These are phyloP conservation scores for Chaenogobius annularis DNA, from an alignment of 2,113 vertebrate species.

Conservation along the genomic window DNA sequence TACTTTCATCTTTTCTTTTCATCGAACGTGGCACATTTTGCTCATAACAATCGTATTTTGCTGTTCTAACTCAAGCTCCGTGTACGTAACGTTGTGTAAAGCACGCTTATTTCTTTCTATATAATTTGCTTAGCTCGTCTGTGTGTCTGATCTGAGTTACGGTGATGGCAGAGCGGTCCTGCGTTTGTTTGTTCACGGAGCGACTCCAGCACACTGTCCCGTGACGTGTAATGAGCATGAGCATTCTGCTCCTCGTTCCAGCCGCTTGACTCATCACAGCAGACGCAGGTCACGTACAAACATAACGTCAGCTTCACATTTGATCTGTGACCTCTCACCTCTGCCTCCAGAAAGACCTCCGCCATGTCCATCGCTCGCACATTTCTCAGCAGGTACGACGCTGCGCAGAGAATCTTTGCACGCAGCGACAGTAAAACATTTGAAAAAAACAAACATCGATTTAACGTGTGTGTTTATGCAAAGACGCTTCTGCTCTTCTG, in stretches of 20 bases:
- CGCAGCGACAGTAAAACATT: conserved; percentile 12
- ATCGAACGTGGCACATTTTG: no score
- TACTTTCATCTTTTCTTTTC: no score
- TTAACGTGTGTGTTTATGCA: conserved; percentile 69
- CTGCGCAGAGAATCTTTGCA: conserved; percentile 1
- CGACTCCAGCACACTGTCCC: neutral
- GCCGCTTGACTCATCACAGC: conserved; percentile 29
- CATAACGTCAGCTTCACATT: conserved; percentile 16
- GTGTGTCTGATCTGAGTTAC: no score
- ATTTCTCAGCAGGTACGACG: neutral
- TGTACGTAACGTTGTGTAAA: no score
- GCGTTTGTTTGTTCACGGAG: no score
- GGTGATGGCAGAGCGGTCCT: no score
- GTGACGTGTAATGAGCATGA: conserved; percentile 28
- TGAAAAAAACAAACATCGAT: conserved; percentile 38
- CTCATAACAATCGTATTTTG: no score
- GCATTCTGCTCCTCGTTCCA: conserved; percentile 43
- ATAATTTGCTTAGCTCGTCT: no score
- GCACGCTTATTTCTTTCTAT: no score
- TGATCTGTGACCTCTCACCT: conserved; percentile 41
- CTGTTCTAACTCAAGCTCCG: no score
- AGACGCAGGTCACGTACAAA: conserved; percentile 26
- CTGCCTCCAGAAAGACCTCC: conserved; percentile 18
- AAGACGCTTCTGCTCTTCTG: conserved; percentile 62
- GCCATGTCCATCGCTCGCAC: conserved; percentile 16